Percentiles rank a stretch among this genome's conserved stretches.
phyloP scores from a whole-genome alignment of 2,888 invertebrate genomes.

The Scaptomyza reducta region DNA sequence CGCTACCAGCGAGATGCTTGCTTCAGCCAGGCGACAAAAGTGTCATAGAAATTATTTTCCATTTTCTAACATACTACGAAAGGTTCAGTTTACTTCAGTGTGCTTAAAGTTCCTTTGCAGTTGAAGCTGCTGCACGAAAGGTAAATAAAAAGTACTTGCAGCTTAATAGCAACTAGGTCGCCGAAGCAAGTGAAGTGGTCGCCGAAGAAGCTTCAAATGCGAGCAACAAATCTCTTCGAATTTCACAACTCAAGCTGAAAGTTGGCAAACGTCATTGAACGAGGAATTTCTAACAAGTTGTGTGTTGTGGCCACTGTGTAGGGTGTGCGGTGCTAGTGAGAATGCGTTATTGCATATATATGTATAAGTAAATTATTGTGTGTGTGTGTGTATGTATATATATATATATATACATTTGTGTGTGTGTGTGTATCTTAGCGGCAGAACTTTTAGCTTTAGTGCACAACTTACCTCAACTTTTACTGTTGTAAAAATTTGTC shows the following conservation, averaged over 20 bases:
- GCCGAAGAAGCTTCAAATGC: neutral
- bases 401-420: constrained; percentile 14
- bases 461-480: constrained; percentile 75
- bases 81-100: neutral
- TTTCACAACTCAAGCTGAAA: neutral
- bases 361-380: constrained; percentile 10
- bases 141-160: too few species aligned
- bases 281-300: constrained; percentile 2
- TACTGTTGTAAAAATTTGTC: constrained; percentile 68
- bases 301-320: constrained; percentile 22
- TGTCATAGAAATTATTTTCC: neutral
- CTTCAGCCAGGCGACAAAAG: constrained; percentile 43
- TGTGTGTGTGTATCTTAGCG: constrained; percentile 27
- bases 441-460: constrained; percentile 68
- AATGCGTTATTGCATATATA: neutral
- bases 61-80: neutral
- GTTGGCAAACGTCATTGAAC: neutral
- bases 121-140: neutral
- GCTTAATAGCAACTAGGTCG: too few species aligned
- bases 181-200: neutral
- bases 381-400: neutral
- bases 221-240: neutral
- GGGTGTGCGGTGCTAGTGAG: constrained; percentile 14
- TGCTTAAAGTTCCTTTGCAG: too few species aligned
- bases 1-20: constrained; percentile 43